These are phyloP conservation scores for Ursus arctos DNA, from an alignment of 2,113 vertebrate species.

Conservation along the genomic window DNA sequence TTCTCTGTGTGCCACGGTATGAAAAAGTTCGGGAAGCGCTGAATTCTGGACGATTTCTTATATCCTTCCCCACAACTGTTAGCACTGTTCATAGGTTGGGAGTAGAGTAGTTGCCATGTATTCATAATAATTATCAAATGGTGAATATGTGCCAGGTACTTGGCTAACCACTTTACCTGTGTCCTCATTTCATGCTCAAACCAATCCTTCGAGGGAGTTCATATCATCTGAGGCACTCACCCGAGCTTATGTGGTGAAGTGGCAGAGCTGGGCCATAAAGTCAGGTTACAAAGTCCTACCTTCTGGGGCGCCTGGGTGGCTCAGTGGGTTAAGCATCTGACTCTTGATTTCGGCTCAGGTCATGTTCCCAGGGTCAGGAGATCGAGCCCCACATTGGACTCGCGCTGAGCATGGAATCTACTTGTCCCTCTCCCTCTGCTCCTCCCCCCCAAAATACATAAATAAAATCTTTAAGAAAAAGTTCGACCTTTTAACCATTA, in stretches of 20 bases:
- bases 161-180: background rate
- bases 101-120: background rate
- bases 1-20: background rate
- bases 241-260: constrained; percentile 6
- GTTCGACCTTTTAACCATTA: constrained; percentile 2
- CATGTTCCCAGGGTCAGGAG: background rate
- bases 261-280: background rate
- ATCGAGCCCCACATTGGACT: background rate
- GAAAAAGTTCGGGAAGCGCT: constrained; percentile 21
- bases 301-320: background rate
- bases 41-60: background rate
- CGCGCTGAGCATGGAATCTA: background rate
- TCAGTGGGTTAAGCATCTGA: background rate
- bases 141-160: background rate
- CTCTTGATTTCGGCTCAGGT: background rate
- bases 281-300: background rate
- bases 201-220: background rate
- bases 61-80: background rate
- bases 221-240: background rate
- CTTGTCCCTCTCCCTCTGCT: background rate
- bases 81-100: background rate
- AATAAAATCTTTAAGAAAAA: background rate
- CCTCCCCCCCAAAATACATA: background rate
- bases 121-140: background rate
- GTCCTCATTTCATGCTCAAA: background rate